Percentiles rank a stretch among this genome's conserved stretches.
Conservation (phyloP, 2,888 invertebrate species). For the Apodemia duryi region DNA sequence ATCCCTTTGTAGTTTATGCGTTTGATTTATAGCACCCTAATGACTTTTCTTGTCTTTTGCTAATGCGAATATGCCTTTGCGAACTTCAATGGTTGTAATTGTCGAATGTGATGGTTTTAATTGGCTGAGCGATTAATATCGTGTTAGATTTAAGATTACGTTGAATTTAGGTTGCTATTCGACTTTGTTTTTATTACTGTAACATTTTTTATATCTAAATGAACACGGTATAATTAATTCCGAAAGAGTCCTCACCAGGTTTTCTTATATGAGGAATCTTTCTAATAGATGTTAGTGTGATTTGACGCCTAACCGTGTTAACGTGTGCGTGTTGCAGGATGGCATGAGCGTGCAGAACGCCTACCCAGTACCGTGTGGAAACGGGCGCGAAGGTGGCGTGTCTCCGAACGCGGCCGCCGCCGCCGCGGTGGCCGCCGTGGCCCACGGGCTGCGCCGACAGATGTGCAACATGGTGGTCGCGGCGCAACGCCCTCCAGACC, state of each 20-base stretch:
- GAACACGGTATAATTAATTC: background rate
- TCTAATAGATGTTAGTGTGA: slow-evolving; percentile 17
- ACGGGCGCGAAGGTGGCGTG: slow-evolving; percentile 76
- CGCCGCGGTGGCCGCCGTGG: slow-evolving; percentile 91
- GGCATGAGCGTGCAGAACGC: slow-evolving; percentile 75
- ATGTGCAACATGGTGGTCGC: slow-evolving; percentile 90
- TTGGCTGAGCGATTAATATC: slow-evolving; percentile 36
- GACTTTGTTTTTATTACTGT: slow-evolving; percentile 5
- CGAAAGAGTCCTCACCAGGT: no score
- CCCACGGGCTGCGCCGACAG: slow-evolving; percentile 91
- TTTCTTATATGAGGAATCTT: background rate
- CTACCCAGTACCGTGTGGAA: slow-evolving; percentile 78
- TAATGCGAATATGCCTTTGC: slow-evolving; percentile 52
- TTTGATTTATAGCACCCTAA: slow-evolving; percentile 28
- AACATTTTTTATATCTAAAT: background rate
- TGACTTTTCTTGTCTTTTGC: slow-evolving; percentile 32
- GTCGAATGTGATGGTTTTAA: slow-evolving; percentile 28
- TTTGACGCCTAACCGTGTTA: slow-evolving; percentile 22
- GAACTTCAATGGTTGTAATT: slow-evolving; percentile 37
- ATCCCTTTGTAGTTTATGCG: slow-evolving; percentile 26
- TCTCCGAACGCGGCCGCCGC: slow-evolving; percentile 85
- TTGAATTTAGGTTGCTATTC: slow-evolving; percentile 3
- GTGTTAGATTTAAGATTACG: slow-evolving; percentile 25
- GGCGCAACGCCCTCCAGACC: slow-evolving; percentile 63
- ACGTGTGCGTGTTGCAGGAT: slow-evolving; percentile 77